Percentiles rank a stretch among this genome's conserved stretches.
These are phyloP conservation scores for Ictalurus punctatus DNA, from an alignment of 2,113 vertebrate genomes.

Conservation along the genomic window DNA sequence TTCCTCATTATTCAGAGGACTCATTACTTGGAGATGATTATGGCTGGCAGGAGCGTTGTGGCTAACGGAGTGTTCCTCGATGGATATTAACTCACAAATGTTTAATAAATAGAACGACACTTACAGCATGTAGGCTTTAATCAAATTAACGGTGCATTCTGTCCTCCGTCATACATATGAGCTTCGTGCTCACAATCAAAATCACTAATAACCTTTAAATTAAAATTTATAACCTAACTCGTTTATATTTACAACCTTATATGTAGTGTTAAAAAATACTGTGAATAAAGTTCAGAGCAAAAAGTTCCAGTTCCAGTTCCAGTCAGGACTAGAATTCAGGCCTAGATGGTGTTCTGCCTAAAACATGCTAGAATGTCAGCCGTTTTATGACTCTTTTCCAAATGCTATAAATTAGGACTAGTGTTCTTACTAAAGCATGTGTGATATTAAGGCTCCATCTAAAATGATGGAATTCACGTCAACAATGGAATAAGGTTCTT, in stretches of 20 bases:
- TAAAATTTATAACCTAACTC: not conserved
- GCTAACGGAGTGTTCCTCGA: slow-evolving; percentile 6
- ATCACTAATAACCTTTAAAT: not conserved
- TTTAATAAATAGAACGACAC: slow-evolving; percentile 19
- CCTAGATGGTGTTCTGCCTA: not conserved
- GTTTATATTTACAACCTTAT: not conserved
- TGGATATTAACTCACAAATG: slow-evolving; percentile 19
- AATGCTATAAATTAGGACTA: not conserved
- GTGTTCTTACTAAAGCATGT: not conserved
- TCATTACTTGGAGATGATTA: slow-evolving; percentile 32
- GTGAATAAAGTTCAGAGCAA: not conserved
- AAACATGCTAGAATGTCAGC: not conserved
- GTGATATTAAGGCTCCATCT: no score
- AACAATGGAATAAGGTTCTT: no score
- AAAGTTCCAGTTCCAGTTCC: not conserved
- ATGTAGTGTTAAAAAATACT: not conserved
- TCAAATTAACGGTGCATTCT: not conserved
- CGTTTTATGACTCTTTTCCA: not conserved
- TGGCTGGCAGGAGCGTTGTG: slow-evolving; percentile 20
- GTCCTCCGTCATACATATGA: not conserved
- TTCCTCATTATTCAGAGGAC: slow-evolving; percentile 5
- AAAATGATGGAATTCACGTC: no score
- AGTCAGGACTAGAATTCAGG: not conserved
- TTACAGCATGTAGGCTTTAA: slow-evolving; percentile 22
- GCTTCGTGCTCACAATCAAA: not conserved